phyloP scores from a whole-genome alignment of 2,113 vertebrate genomes.

The Indri indri region DNA sequence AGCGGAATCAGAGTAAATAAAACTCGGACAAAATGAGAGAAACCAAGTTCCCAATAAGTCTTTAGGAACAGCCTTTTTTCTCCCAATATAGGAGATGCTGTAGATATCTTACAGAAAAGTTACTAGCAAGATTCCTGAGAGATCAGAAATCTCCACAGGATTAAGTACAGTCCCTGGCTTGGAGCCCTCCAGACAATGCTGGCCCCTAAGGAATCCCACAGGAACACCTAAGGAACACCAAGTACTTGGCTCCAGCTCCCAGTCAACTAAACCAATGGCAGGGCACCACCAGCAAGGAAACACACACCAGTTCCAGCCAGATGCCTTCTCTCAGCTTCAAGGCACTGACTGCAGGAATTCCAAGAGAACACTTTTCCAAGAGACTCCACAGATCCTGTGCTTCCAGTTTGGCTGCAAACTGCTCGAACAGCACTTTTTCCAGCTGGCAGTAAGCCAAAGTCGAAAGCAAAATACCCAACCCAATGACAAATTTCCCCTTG shows the following conservation, averaged over 20 bases:
- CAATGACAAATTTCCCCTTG: background rate
- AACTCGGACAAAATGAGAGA: background rate
- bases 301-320: background rate
- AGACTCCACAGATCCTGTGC: background rate
- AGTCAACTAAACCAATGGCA: background rate
- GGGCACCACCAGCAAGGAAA: background rate
- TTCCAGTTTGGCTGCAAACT: background rate
- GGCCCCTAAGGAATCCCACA: accelerated
- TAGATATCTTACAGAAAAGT: background rate
- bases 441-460: background rate
- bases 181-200: accelerated
- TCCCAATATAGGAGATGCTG: background rate
- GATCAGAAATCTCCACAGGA: background rate
- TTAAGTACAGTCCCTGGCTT: background rate
- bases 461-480: background rate
- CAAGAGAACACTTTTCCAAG: background rate
- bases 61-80: background rate
- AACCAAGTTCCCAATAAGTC: background rate
- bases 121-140: background rate
- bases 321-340: background rate
- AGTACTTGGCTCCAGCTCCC: background rate
- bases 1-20: background rate
- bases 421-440: background rate
- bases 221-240: background rate
- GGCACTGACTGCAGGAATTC: background rate